Percentiles rank a stretch among this genome's conserved stretches.
Conservation (phyloP, 2,113 vertebrate species). For the Nasalis larvatus region DNA sequence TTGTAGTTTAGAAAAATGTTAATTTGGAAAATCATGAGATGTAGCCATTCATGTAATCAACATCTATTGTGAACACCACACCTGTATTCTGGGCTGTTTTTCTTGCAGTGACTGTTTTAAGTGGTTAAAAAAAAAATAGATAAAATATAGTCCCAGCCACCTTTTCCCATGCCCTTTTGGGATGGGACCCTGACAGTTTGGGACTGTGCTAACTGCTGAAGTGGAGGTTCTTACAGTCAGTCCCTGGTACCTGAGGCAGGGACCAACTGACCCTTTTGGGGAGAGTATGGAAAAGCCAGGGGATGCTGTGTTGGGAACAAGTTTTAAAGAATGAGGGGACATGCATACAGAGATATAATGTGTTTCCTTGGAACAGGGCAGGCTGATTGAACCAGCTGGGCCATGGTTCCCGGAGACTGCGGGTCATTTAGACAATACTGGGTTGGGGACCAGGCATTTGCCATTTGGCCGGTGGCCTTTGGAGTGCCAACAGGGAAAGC, state of each 20-base stretch:
- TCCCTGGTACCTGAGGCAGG: background rate
- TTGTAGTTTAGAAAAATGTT: background rate
- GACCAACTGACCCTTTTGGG: background rate
- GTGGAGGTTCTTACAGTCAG: background rate
- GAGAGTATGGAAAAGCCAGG: background rate
- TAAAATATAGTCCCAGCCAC: background rate
- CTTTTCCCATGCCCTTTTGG: background rate
- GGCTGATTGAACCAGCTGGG: no score
- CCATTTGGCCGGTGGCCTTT: background rate
- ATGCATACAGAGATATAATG: background rate
- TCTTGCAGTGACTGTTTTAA: background rate
- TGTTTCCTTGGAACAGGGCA: background rate
- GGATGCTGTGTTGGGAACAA: background rate
- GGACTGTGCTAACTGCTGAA: fast-evolving
- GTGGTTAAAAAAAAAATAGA: background rate
- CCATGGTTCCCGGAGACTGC: background rate
- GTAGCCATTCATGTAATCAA: background rate
- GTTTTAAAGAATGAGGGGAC: background rate
- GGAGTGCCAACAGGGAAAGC: background rate
- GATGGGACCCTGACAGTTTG: background rate
- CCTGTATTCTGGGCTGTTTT: background rate
- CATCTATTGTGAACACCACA: background rate
- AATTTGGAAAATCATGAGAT: background rate
- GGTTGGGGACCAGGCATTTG: background rate
- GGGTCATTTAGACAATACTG: background rate